Base-by-base conservation (phyloP, 2,888 invertebrate species). In the Tenthredo mesomela region DNA sequence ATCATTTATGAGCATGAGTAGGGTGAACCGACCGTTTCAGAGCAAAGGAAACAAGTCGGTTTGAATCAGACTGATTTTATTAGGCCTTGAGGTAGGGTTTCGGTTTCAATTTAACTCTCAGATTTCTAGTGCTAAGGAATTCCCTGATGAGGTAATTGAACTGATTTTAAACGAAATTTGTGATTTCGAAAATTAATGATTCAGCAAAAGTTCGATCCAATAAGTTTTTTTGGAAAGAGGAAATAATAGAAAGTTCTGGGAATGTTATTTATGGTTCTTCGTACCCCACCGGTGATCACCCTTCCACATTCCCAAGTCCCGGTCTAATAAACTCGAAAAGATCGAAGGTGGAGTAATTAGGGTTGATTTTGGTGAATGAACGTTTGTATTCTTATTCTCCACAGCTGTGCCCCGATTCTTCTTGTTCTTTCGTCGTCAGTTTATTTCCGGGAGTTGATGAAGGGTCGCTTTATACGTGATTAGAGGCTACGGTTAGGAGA, bases 301-400 rank as follows among this genome's bases (percentile, higher is more conserved):
- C 47, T 47, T 47, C 15, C 47, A 3, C 15, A 4, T 47, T 47
- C 12, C 25, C 65, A 12, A 10, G 65, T 21, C 65, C n/a, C 18
- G 33, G 80, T 84, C 40, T 75, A 29, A 40, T 43, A 33, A 84
- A 83, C 47, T 83, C 43, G 50, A 67, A 21, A 43, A 25, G n/a
- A 67, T 71, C 33, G 50, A 43, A 70, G 37, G 15, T 71, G 67
- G 50, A 37, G 87, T 9, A 88, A 87, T 10, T 61, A 85, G 67
- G 67, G 67, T 67, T 67, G 67, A 67, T 25, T 18, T 33, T 67
- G 67, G 29, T 2, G 67, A 67, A 18, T 18, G 67, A 33, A 18
- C 33, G 33, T 33, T 67, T 67, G 21, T 33, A 67, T 67, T 67
- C 18, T 15, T 33, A 67, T 67, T 67, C 18, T 15, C 6, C 4